Evolutionary conservation across 2,797 vertebrate genomes (phyloP).

Genomic region (Eidolon dupreanum): DNA sequence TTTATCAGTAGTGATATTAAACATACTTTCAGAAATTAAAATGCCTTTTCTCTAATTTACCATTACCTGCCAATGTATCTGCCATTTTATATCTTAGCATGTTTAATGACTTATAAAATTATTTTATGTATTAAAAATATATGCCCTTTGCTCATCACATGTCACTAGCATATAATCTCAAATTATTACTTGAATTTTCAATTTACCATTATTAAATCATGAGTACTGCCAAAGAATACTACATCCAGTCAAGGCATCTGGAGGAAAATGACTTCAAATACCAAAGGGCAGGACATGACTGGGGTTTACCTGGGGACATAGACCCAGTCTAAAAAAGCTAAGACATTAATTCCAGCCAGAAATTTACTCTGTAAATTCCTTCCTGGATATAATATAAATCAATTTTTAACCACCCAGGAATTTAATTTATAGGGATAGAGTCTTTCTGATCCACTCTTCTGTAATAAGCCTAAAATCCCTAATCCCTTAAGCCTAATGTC

Average conservation of each 20-base stretch:
- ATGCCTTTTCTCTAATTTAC: background rate
- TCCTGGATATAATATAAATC: background rate
- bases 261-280: background rate
- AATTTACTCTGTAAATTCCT: background rate
- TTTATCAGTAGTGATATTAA: conserved; percentile 23
- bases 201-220: background rate
- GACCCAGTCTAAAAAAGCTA: background rate
- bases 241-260: background rate
- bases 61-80: background rate
- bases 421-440: background rate
- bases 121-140: conserved; percentile 5
- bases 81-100: background rate
- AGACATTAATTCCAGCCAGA: background rate
- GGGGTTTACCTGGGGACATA: background rate
- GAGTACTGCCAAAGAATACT: background rate
- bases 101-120: conserved; percentile 1
- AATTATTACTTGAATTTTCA: background rate
- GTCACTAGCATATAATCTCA: background rate
- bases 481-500: too few species aligned
- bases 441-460: background rate
- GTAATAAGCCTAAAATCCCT: background rate
- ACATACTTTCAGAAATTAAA: conserved; percentile 16
- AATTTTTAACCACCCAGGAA: conserved; percentile 22
- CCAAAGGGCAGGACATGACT: background rate
- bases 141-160: background rate